Base-by-base conservation (phyloP, 2,113 vertebrate genomes). In the Colistium nudipinnis region DNA sequence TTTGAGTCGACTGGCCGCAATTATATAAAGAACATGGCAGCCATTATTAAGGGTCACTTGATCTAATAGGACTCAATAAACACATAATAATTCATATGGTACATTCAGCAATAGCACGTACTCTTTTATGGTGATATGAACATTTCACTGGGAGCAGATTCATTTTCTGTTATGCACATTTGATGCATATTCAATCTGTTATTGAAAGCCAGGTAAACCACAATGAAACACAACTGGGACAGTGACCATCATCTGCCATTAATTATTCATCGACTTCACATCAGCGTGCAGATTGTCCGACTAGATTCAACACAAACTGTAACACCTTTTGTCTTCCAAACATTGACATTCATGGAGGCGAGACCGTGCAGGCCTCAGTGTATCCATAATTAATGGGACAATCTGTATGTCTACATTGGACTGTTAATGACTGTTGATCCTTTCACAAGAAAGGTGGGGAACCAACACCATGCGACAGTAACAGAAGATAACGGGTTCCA, bases 311-410 rank as follows among this genome's bases (percentile, higher is more conserved):
- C 67, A 57, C 59, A 48, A 78, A 70, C 35, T n/a, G 43, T 5
- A 75, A 70, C 76, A 75, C 70, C 76, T 75, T 56, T 53, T 59
- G 75, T 74, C 62, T 62, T 12, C 54, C 22, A 1, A 48, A 70
- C 36, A 48, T 20, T 3, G 36, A 25, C 55, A 36, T 67, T 72
- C 45, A 25, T 4, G 17, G 19, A 76, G 68, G 63, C 5, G 35
- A 69, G 35, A 19, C 31, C 65, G 59, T 45, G 1, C n/a, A 0
- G 1, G 14, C 33, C 56, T 76, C 79, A 39, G 7, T 4, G 35
- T n/a, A 60, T 82, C 39, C 55, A 82, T 73, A 73, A 80, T 78
- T 80, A 67, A 84, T 66, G 52, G 20, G 51, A 62, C 70, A 65
- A 44, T 78, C 74, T 78, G 69, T 59, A 56, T 5, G 39, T 80